Evolutionary conservation across 2,888 invertebrate species (phyloP).

Genomic region (Drosophila borborema): DNA sequence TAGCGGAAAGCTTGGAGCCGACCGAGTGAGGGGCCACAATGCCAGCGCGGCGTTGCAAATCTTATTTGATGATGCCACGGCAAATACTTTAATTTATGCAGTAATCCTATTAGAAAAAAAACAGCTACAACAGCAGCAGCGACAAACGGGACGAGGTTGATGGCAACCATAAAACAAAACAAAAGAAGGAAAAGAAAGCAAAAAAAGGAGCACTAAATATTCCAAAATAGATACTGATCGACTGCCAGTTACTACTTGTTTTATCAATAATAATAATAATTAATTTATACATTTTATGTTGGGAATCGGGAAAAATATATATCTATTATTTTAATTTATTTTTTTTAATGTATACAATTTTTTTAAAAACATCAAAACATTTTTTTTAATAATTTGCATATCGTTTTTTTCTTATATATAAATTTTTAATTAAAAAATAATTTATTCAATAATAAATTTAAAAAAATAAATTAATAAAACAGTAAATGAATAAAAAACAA

Average conservation of each 20-base stretch:
- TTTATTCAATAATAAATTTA: no score
- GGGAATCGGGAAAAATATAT: no score
- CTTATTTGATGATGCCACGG: conserved; percentile 79
- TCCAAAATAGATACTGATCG: background rate
- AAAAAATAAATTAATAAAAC: no score
- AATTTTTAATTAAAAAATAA: no score
- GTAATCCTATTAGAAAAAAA: conserved; percentile 80
- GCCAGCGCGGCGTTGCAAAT: conserved; percentile 65
- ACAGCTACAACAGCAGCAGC: conserved; percentile 39
- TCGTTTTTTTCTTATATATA: background rate
- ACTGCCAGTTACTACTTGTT: conserved; percentile 6
- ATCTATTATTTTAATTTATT: no score
- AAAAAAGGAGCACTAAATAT: conserved; percentile 4
- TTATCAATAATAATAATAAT: no score
- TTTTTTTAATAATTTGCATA: background rate
- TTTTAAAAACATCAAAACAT: no score
- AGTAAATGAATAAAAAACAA: no score
- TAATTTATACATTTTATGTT: no score
- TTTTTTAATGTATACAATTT: no score
- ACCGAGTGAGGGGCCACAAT: conserved; percentile 16
- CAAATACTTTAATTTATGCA: conserved; percentile 81
- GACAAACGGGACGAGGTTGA: conserved; percentile 34
- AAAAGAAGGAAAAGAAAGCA: conserved; percentile 10
- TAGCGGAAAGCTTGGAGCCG: background rate
- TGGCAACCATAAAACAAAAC: conserved; percentile 60